Base-by-base conservation (phyloP, 2,113 vertebrate genomes). In the Lophius piscatorius region DNA sequence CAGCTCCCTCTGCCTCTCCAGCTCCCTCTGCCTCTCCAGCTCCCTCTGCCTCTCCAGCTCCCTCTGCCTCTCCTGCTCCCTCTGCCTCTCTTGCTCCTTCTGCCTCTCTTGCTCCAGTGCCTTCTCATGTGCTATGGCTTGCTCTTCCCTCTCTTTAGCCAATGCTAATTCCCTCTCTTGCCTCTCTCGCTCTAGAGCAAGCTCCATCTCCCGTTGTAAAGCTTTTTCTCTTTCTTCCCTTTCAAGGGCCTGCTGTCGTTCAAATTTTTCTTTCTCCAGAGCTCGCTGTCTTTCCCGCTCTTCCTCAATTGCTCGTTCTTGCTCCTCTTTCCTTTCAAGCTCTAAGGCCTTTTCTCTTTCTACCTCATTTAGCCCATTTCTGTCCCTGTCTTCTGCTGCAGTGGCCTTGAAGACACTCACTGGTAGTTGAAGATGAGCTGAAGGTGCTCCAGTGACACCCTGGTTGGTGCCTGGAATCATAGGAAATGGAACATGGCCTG, bases 381-480 rank as follows among this genome's bases (percentile, higher is more conserved):
- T 81, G 39, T 85, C 69, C 49, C 70, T 74, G 23, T 84, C 64
- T 8, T 84, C 82, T 18, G 49, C 23, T 17, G 63, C 71, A n/a
- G 76, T 64, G 42, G 77, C 59, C 47, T 87, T 85, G 7, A 85
- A 82, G n/a, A 83, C 79, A 80, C 85, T 85, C 61, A 78, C 75
- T 38, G 87, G 72, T 51, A 65, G 49, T 70, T 88, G 85, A 54
- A 76, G 69, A 24, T 84, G 82, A 45, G 72, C 44, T 4, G 49
- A 26, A 68, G 78, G 74, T 52, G 56, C 54, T 63, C 77, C 83
- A 11, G 45, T 10, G 34, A 78, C 33, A 44, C 70, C 57, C 65
- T 85, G 82, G 59, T 81, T 83, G 51, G 73, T 54, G 66, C 80
- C 82, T 55, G 83, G 67, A 47, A 82, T 78, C 45, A 75, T 78